Base-by-base conservation (phyloP, 2,797 vertebrate species). In the Cyprinodon diabolis region DNA sequence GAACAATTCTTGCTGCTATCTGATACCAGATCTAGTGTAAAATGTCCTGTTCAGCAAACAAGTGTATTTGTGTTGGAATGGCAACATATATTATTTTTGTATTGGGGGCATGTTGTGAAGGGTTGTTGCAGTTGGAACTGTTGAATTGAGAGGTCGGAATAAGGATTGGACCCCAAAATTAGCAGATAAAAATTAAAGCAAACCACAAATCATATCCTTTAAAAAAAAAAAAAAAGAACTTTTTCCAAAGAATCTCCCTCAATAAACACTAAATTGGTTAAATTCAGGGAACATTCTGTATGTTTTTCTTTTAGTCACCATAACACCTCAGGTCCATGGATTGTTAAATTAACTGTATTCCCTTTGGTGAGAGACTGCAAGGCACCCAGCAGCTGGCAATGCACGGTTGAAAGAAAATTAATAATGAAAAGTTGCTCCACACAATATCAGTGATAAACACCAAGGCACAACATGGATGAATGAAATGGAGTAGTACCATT, bases 361-460 rank as follows among this genome's bases (percentile, higher is more conserved):
- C 25, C 58, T 73, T 81, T 67, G 69, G 63, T 71, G 72, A 77
- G 25, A 19, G 69, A 45, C 51, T 25, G 78, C 72, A 72, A 85
- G 80, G 70, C 80, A 80, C 75, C 78, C 71, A 85, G 71, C 75
- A 67, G 84, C 70, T 62, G 54, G 66, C 66, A 87, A 88, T 81
- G 73, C 82, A 65, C 6, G 12, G 71, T 78, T 84, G 77, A 83
- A 74, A 67, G 74, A 82, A 78, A 82, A 78, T 75, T 84, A 85
- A 87, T 88, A 87, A 88, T 81, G 75, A 85, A 58, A 55, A 70
- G 77, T 86, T 88, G 87, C 86, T 90, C 84, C 60, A 71, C 25
- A 79, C 80, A 68, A 75, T 58, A 8, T 55, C 45, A 55, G 52
- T 54, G 52, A 73, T 54, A 47, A 74, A 78, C 76, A 72, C 43